A percentile compares a stretch with the other conserved stretches of the same genome.
These are phyloP conservation scores for Ageneiosus marmoratus DNA, from an alignment of 2,113 vertebrate genomes.

Conservation along the genomic window DNA sequence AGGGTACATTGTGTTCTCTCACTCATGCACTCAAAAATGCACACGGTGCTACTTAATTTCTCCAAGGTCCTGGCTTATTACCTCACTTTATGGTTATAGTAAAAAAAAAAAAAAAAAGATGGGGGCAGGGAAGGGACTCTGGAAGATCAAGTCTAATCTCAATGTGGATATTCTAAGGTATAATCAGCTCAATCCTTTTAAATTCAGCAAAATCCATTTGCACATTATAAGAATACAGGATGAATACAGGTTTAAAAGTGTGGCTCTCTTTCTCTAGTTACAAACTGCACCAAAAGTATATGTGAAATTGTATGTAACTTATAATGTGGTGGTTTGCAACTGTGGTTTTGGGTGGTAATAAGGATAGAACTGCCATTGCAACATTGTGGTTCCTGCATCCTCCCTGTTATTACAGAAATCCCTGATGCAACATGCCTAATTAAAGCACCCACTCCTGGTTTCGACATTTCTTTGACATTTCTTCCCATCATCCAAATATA, in stretches of 20 bases:
- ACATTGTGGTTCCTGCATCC: constrained; percentile 7
- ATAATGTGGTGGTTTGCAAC: neutral
- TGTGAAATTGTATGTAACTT: constrained; percentile 7
- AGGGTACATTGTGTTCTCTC: constrained; percentile 61
- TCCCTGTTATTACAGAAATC: constrained; percentile 38
- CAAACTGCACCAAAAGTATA: neutral
- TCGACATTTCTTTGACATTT: neutral
- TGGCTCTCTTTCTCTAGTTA: neutral
- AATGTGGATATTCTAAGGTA: neutral
- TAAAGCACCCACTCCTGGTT: constrained; percentile 9
- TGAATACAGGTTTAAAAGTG: neutral
- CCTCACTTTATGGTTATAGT: neutral
- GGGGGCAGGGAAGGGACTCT: neutral
- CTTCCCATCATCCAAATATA: constrained; percentile 13
- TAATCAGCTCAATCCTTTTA: neutral
- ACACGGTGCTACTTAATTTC: neutral
- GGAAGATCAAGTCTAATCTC: neutral
- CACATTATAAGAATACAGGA: neutral
- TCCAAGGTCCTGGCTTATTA: constrained; percentile 3
- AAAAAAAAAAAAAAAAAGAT: constrained; percentile 52
- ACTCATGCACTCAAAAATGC: neutral
- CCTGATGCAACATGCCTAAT: constrained; percentile 30
- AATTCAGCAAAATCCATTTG: neutral
- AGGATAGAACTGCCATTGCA: neutral
- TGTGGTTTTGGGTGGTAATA: constrained; percentile 21